These are phyloP conservation scores for Athalia rosae DNA, from an alignment of 2,888 invertebrate genomes.

Conservation along the genomic window DNA sequence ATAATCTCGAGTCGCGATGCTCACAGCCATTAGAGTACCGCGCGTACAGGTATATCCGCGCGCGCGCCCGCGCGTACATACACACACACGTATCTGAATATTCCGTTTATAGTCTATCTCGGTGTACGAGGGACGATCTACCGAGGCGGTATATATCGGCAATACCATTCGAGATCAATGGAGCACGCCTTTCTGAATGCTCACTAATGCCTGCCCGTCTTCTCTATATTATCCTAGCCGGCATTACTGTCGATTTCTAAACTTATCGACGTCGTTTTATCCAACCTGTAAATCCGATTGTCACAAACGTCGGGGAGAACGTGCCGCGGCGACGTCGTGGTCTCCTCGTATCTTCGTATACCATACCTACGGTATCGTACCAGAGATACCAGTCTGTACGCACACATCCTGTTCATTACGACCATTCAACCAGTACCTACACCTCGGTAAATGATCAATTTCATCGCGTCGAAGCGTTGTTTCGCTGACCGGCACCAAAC, in stretches of 20 bases:
- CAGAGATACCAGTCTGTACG: too few species aligned
- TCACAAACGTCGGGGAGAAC: slow-evolving; percentile 12
- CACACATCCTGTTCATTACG: too few species aligned
- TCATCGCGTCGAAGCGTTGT: too few species aligned
- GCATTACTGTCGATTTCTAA: slow-evolving; percentile 43
- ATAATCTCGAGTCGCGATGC: slow-evolving; percentile 13
- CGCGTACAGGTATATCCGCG: not conserved
- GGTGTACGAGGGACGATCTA: slow-evolving; percentile 35
- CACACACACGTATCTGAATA: not conserved
- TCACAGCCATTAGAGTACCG: slow-evolving; percentile 23
- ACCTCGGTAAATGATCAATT: too few species aligned
- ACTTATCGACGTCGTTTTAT: slow-evolving; percentile 34
- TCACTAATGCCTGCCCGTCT: slow-evolving; percentile 34
- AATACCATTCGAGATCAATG: slow-evolving; percentile 41
- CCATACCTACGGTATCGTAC: not conserved
- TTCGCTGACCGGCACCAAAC: too few species aligned
- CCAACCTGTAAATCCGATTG: slow-evolving; percentile 38
- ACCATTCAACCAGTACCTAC: too few species aligned
- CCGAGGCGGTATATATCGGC: slow-evolving; percentile 20
- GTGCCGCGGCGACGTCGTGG: not conserved
- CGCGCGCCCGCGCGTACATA: too few species aligned
- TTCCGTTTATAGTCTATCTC: slow-evolving; percentile 42
- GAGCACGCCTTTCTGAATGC: slow-evolving; percentile 38
- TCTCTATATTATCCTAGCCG: slow-evolving; percentile 30
- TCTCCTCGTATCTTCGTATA: not conserved